Evolutionary conservation across 2,888 invertebrate species (phyloP).

Genomic region (Cylloceria caligata): DNA sequence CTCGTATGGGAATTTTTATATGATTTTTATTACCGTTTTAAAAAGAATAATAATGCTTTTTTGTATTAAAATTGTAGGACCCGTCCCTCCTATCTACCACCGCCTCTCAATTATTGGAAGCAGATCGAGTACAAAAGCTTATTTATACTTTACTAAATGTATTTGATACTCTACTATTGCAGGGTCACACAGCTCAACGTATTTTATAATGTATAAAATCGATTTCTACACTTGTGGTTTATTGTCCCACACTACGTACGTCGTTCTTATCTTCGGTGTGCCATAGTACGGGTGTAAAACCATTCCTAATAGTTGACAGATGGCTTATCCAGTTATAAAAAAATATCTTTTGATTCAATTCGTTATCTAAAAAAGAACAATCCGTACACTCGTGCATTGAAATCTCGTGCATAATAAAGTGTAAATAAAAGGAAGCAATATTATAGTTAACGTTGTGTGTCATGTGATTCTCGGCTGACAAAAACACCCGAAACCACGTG

Average conservation of each 20-base stretch:
- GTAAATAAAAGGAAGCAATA: background rate
- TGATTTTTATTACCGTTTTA: too few species aligned
- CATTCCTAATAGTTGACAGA: background rate
- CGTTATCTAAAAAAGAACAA: background rate
- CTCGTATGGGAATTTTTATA: too few species aligned
- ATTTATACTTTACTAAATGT: background rate
- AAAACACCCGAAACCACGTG: slow-evolving; percentile 44
- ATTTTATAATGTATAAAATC: slow-evolving; percentile 25
- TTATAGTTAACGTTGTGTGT: background rate
- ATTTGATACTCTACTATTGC: background rate
- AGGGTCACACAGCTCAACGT: background rate
- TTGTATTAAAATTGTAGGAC: too few species aligned
- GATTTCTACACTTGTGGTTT: background rate
- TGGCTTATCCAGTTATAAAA: too few species aligned
- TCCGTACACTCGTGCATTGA: background rate
- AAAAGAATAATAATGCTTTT: too few species aligned
- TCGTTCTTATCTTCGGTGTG: too few species aligned
- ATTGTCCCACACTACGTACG: too few species aligned
- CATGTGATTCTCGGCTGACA: background rate
- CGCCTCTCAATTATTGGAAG: too few species aligned
- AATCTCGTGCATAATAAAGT: background rate
- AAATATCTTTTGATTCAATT: background rate
- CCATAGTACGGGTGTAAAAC: too few species aligned
- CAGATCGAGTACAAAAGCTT: background rate
- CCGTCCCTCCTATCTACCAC: too few species aligned